phyloP scores from a whole-genome alignment of 2,113 vertebrate genomes.

The Corythornis cristatus region DNA sequence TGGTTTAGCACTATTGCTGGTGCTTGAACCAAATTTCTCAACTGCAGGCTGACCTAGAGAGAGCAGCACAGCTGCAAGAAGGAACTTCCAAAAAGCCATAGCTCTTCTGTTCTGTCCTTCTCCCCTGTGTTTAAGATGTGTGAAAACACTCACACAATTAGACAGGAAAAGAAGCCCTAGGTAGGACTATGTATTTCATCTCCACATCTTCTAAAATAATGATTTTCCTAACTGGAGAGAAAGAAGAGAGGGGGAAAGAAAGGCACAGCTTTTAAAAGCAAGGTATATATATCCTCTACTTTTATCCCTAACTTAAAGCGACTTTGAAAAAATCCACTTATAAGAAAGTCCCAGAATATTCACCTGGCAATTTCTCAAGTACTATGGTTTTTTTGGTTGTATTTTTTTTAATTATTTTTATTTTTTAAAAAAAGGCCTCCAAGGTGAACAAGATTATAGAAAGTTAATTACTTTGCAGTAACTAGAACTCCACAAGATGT shows the following conservation, averaged over 20 bases:
- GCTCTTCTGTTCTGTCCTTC: conserved; percentile 41
- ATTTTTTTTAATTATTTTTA: neutral
- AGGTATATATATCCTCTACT: neutral
- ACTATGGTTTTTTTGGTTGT: neutral
- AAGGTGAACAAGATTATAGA: neutral
- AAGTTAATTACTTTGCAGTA: neutral
- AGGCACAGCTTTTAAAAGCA: conserved; percentile 36
- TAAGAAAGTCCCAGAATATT: conserved; percentile 12
- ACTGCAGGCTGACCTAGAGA: conserved; percentile 49
- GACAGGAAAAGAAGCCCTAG: conserved; percentile 36
- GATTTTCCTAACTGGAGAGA: conserved; percentile 44
- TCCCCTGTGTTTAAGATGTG: conserved; percentile 37
- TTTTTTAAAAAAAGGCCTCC: neutral
- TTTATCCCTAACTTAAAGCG: conserved; percentile 10
- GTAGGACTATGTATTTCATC: conserved; percentile 37
- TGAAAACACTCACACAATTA: conserved; percentile 58
- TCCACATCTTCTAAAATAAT: conserved; percentile 57
- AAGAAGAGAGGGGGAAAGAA: conserved; percentile 10
- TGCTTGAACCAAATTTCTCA: conserved; percentile 45
- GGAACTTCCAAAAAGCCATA: conserved; percentile 52
- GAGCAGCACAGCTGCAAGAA: conserved; percentile 53
- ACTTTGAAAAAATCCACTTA: conserved; percentile 6
- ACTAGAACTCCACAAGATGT: neutral
- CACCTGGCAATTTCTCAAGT: neutral
- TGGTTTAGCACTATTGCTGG: conserved; percentile 28